These are phyloP conservation scores for Leptinotarsa peninsularis DNA, from an alignment of 2,888 invertebrate genomes.

Conservation along the genomic window DNA sequence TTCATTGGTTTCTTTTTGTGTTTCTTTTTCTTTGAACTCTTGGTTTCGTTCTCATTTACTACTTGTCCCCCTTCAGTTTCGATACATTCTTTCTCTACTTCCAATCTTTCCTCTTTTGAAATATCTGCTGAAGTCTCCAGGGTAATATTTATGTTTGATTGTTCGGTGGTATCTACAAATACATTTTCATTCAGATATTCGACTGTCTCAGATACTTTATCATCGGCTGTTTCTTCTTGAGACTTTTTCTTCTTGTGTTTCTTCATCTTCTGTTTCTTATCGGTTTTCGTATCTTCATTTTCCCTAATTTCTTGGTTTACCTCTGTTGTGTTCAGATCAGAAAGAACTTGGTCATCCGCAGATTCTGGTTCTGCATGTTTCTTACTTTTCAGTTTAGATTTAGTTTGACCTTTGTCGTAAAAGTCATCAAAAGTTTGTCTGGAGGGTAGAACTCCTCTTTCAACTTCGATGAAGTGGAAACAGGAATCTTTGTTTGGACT, in stretches of 20 bases:
- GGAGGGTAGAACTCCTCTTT: constrained; percentile 17
- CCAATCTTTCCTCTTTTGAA: not conserved
- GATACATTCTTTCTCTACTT: not conserved
- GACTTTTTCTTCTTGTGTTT: constrained; percentile 35
- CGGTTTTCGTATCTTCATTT: constrained; percentile 30
- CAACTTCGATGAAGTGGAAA: constrained; percentile 22
- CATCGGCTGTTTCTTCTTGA: constrained; percentile 8
- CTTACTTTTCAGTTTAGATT: not conserved
- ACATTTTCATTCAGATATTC: not conserved
- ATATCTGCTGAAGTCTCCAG: not conserved
- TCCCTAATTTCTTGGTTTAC: constrained; percentile 12
- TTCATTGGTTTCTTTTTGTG: constrained; percentile 27
- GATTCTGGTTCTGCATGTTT: not conserved
- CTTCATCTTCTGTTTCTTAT: constrained; percentile 39
- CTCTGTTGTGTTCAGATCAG: constrained; percentile 5
- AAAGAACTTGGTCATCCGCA: not conserved
- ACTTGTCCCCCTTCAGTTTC: not conserved
- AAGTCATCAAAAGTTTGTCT: constrained; percentile 27
- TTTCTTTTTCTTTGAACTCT: constrained; percentile 33
- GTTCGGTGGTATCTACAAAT: not conserved
- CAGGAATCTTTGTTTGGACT: not conserved
- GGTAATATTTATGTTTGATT: not conserved
- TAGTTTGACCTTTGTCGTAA: constrained; percentile 16
- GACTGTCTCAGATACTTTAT: not conserved
- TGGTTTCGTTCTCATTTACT: constrained; percentile 3